These are phyloP conservation scores for Tinamus guttatus DNA, from an alignment of 2,113 vertebrate species.

Conservation along the genomic window DNA sequence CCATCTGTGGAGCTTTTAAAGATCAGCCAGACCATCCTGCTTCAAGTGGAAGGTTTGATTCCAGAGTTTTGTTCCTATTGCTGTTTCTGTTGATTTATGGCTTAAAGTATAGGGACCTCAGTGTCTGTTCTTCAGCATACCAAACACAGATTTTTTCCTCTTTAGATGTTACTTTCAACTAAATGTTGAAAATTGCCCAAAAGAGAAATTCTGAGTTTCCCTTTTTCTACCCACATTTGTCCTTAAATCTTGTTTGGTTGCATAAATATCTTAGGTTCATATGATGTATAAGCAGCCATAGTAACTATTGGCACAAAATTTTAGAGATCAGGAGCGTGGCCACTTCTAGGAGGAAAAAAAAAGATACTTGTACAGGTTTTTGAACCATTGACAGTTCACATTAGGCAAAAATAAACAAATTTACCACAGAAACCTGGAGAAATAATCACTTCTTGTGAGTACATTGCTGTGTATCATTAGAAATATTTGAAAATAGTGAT, in stretches of 20 bases:
- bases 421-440: not conserved
- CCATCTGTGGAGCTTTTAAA: fast-evolving
- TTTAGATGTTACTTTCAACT: not conserved
- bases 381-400: not conserved
- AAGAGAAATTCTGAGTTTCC: not conserved
- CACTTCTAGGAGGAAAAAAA: not conserved
- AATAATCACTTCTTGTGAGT: not conserved
- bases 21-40: not conserved
- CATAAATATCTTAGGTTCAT: not conserved
- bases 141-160: not conserved
- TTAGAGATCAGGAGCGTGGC: not conserved
- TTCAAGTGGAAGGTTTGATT: not conserved
- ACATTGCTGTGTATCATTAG: not conserved
- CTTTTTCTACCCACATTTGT: fast-evolving
- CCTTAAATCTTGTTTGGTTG: not conserved
- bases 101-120: not conserved
- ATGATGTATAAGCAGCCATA: not conserved
- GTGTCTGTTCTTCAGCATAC: not conserved
- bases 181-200: not conserved
- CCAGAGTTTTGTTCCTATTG: not conserved
- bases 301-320: not conserved
- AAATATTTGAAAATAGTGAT: not conserved
- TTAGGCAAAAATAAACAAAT: not conserved
- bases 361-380: not conserved
- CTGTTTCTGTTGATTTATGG: not conserved